Conservation (phyloP, 1,140 invertebrate genomes). For the Cotesia glomerata region DNA sequence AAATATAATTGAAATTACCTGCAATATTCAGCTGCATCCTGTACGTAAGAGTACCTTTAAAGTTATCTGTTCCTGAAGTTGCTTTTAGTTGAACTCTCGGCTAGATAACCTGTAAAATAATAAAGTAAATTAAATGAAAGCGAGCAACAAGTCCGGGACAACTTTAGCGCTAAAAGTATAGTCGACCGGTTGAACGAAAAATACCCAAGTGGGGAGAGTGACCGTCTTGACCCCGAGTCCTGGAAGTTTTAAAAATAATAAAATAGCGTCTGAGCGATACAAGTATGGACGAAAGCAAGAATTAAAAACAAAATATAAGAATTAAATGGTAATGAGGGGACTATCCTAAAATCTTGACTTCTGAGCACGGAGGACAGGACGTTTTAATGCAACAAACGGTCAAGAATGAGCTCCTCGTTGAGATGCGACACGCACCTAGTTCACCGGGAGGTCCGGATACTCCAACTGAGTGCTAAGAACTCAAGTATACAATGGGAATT, state of each 20-base stretch:
- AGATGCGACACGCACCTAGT: background rate
- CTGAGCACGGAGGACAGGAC: background rate
- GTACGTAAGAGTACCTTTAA: too few species aligned
- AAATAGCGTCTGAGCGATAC: background rate
- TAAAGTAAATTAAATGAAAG: background rate
- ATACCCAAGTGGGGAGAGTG: constrained; percentile 4
- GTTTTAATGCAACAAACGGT: background rate
- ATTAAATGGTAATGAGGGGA: constrained; percentile 10
- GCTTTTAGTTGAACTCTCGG: background rate
- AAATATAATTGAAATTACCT: too few species aligned
- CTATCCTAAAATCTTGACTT: background rate
- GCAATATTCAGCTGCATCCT: too few species aligned
- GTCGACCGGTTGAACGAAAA: constrained; percentile 22
- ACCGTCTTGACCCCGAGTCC: constrained; percentile 3
- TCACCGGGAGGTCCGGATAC: constrained; percentile 8
- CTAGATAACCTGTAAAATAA: background rate
- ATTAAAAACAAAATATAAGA: background rate
- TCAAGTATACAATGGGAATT: constrained; percentile 2
- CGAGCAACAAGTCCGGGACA: background rate
- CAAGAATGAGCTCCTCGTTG: background rate
- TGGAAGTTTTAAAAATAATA: background rate
- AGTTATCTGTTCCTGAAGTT: background rate
- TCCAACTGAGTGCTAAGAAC: background rate
- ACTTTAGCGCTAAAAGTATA: constrained; percentile 17
- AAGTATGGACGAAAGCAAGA: background rate